A percentile compares a stretch with the other conserved stretches of the same genome.
These are phyloP conservation scores for Mormyrops attenuatus DNA, from an alignment of 2,797 vertebrate genomes.

Conservation along the genomic window DNA sequence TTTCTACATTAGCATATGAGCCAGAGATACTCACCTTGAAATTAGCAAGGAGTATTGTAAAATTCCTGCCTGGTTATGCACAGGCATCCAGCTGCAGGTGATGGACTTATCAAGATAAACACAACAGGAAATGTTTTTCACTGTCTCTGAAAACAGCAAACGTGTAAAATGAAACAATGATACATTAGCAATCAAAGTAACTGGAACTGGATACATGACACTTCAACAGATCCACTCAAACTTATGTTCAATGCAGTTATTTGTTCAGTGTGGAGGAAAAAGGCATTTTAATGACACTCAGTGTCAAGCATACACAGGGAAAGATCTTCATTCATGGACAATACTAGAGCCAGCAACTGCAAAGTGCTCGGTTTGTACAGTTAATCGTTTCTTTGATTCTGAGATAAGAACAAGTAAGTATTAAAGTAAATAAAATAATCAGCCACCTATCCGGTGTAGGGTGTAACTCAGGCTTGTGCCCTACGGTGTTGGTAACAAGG, in stretches of 20 bases:
- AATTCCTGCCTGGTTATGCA: background rate
- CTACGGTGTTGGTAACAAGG: background rate
- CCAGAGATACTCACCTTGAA: conserved; percentile 11
- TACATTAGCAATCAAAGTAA: background rate
- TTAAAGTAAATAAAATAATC: background rate
- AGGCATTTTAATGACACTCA: background rate
- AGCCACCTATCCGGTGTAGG: background rate
- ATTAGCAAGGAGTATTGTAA: conserved; percentile 28
- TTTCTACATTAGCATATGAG: background rate
- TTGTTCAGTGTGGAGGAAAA: background rate
- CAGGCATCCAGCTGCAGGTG: conserved; percentile 35
- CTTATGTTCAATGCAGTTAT: background rate
- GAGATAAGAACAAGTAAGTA: background rate
- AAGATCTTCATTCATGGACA: background rate
- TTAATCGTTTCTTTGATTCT: background rate
- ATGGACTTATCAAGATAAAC: conserved; percentile 17
- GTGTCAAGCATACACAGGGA: background rate
- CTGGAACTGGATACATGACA: background rate
- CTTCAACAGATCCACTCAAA: background rate
- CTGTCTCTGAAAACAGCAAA: conserved; percentile 21
- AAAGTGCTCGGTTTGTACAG: background rate
- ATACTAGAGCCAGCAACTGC: background rate
- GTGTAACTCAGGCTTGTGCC: background rate
- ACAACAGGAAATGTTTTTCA: conserved; percentile 32
- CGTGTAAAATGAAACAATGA: background rate